Evolutionary conservation across 2,113 vertebrate genomes (phyloP).

Genomic region (Thunnus maccoyii): DNA sequence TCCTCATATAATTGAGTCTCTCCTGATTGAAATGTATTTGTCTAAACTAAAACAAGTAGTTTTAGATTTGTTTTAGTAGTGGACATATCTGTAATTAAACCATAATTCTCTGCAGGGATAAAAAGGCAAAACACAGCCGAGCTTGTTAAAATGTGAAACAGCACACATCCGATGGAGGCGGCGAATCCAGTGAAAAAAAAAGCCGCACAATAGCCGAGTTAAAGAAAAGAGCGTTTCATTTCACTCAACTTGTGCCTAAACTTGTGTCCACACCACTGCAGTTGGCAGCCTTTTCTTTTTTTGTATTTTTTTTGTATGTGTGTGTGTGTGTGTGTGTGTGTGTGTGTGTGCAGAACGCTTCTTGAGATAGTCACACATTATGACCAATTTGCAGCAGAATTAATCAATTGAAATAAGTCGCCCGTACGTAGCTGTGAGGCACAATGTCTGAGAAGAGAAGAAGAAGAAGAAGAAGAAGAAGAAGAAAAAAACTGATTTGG

Average conservation of each 20-base stretch:
- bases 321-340: too few relatives aligned
- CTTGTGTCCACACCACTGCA: constrained; percentile 26
- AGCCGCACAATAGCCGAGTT: neutral
- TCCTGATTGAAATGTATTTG: too few relatives aligned
- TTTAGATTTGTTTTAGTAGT: too few relatives aligned
- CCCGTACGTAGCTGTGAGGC: constrained; percentile 66
- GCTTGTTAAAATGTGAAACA: neutral
- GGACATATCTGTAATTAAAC: too few relatives aligned
- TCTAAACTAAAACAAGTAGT: too few relatives aligned
- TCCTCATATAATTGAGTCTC: too few relatives aligned
- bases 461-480: too few relatives aligned
- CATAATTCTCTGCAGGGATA: neutral
- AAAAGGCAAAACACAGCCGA: neutral
- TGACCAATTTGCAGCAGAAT: constrained; percentile 75
- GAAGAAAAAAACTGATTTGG: constrained; percentile 69
- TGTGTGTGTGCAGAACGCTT: constrained; percentile 25
- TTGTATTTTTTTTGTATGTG: neutral
- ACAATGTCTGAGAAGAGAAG: constrained; percentile 42
- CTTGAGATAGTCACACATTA: constrained; percentile 79
- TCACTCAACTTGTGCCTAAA: constrained; percentile 47
- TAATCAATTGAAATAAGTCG: constrained; percentile 73
- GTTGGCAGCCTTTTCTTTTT: constrained; percentile 13
- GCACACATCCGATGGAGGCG: neutral
- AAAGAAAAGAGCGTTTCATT: constrained; percentile 13
- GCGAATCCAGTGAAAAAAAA: neutral